A percentile compares a stretch with the other conserved stretches of the same genome.
These are phyloP conservation scores for Dryococelus australis DNA, from an alignment of 2,888 invertebrate genomes.

Conservation along the genomic window DNA sequence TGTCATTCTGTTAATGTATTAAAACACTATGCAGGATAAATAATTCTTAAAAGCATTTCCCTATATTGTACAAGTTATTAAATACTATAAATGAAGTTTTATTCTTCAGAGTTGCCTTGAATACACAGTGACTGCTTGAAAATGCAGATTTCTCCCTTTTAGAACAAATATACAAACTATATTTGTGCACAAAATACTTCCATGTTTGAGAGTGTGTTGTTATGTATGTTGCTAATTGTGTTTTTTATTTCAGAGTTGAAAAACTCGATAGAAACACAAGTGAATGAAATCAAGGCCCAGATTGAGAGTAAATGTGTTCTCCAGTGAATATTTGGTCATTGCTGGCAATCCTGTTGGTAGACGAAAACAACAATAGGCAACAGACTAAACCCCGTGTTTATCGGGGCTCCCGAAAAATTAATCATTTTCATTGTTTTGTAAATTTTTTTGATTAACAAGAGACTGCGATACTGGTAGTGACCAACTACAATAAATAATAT, in stretches of 20 bases:
- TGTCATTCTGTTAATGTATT: no score
- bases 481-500: slow-evolving; percentile 46
- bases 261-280: slow-evolving; percentile 96
- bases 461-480: slow-evolving; percentile 46
- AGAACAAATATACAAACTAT: no score
- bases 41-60: no score
- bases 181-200: no score
- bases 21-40: no score
- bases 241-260: slow-evolving; percentile 85
- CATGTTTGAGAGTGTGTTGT: background rate
- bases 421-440: slow-evolving; percentile 30
- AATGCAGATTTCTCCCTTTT: no score
- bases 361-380: slow-evolving; percentile 22
- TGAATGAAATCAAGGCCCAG: slow-evolving; percentile 95
- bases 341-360: slow-evolving; percentile 20
- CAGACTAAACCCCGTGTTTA: slow-evolving; percentile 1
- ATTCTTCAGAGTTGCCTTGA: no score
- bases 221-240: slow-evolving; percentile 30
- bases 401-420: slow-evolving; percentile 1
- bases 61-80: no score
- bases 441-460: slow-evolving; percentile 44
- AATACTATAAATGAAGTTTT: no score
- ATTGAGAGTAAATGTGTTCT: slow-evolving; percentile 96
- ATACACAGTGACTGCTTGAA: no score
- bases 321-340: slow-evolving; percentile 72